Conservation (phyloP, 2,888 invertebrate genomes). For the Tachina grossa region DNA sequence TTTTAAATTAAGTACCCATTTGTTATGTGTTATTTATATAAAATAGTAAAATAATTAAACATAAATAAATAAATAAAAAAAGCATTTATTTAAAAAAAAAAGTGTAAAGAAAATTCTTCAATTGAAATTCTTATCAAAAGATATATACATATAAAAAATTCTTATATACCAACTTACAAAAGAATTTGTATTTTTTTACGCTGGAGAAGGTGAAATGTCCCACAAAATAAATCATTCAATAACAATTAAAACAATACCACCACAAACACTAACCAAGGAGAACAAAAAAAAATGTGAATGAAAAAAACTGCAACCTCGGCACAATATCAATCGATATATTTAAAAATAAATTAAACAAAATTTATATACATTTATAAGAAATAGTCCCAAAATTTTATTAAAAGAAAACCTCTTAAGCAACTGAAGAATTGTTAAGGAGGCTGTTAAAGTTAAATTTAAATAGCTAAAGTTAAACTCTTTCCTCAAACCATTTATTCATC, state of each 20-base stretch:
- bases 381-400: not conserved
- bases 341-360: slow-evolving; percentile 41
- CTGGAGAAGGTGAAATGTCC: slow-evolving; percentile 24
- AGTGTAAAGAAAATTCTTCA: slow-evolving; percentile 21
- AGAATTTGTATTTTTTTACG: slow-evolving; percentile 24
- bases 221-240: slow-evolving; percentile 48
- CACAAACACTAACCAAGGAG: slow-evolving; percentile 15
- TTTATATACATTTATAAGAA: not conserved
- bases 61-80: slow-evolving; percentile 2
- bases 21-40: slow-evolving; percentile 29
- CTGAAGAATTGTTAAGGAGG: not conserved
- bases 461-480: not conserved
- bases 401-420: not conserved
- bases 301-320: slow-evolving; percentile 25
- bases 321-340: slow-evolving; percentile 55
- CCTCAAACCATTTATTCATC: not conserved
- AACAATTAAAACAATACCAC: slow-evolving; percentile 34
- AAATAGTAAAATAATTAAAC: slow-evolving; percentile 10
- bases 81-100: slow-evolving; percentile 59
- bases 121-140: slow-evolving; percentile 9
- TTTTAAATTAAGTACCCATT: slow-evolving; percentile 24
- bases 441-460: not conserved
- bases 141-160: not conserved
- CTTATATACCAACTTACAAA: not conserved
- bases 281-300: slow-evolving; percentile 13